These are phyloP conservation scores for Trachelus iudaicus DNA, from an alignment of 2,888 invertebrate species.

Conservation along the genomic window DNA sequence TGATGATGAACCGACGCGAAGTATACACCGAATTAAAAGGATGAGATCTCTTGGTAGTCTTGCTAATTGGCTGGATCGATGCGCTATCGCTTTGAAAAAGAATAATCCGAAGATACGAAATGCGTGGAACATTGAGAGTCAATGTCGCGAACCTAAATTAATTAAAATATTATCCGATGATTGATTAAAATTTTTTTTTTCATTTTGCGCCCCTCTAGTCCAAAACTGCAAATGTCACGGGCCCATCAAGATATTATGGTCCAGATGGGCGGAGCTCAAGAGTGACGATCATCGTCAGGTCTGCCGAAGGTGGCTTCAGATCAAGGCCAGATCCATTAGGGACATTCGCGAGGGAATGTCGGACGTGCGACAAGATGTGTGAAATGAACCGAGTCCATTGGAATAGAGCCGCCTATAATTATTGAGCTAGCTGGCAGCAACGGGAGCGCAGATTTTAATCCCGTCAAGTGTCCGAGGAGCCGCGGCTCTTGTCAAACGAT, in stretches of 20 bases:
- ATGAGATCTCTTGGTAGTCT: neutral
- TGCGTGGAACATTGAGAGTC: neutral
- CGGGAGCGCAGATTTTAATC: conserved; percentile 14
- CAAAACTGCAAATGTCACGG: neutral
- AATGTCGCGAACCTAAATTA: neutral
- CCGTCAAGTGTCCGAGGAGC: neutral
- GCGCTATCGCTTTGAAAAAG: neutral
- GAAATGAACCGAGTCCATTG: conserved; percentile 9
- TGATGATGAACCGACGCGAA: neutral
- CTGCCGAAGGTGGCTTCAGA: conserved; percentile 4
- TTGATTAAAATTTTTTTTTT: neutral
- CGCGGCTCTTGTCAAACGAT: conserved; percentile 11
- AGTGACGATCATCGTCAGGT: neutral
- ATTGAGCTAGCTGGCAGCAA: neutral
- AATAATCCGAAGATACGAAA: neutral
- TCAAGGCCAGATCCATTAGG: conserved; percentile 18
- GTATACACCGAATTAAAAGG: neutral
- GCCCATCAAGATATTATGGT: neutral
- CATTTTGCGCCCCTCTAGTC: neutral
- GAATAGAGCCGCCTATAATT: neutral
- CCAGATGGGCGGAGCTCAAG: neutral
- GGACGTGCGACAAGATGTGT: conserved; percentile 11
- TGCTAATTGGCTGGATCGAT: neutral
- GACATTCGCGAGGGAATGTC: conserved; percentile 11
- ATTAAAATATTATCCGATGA: neutral